Base-by-base conservation (phyloP, 2,888 invertebrate species). In the Xestia rhomboidea region DNA sequence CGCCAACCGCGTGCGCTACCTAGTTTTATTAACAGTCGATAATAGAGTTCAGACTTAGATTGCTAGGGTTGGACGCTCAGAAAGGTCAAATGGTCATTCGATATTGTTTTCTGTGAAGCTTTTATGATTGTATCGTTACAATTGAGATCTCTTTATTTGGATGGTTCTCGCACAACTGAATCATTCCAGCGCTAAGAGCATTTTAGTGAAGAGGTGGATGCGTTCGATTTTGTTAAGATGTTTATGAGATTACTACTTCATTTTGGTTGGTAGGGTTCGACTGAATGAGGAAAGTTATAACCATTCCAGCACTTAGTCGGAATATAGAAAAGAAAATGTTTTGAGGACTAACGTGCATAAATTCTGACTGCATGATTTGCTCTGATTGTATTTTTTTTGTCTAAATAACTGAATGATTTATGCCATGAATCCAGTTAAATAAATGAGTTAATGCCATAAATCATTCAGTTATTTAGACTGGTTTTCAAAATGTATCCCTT, bases 21-120 rank as follows among this genome's bases (percentile, higher is more conserved):
- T 91, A 93, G 89, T 94, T 93, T 93, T 93, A 92, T 93, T 93
- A 93, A 91, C 90, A 89, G 90, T 90, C 89, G 90, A 91, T 92
- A 92, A 94, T 93, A 93, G 92, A 93, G 92, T 91, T 92, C 91
- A 91, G 87, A 90, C 85, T 90, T 85, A 89, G 86, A 90, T 88
- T 84, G 87, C 73, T 86, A 91, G 90, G 90, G 91, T 74, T 92
- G 90, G 76, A 81, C 81, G 73, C 71, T 69, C 68, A 57, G 67
- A 88, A 86, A 89, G 86, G 88, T 89, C 87, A 88, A 84, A 80
- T 70, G 85, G 82, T 78, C 83, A 68, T 41, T 38, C 66, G 54
- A 77, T 83, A 80, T 83, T 75, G 70, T 82, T 82, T 77, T 73
- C 34, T 77, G 44, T 34, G 60, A 49, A 75, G 72, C 66, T 73